A percentile compares a stretch with the other conserved stretches of the same genome.
phyloP scores from a whole-genome alignment of 2,113 vertebrate species.

The Polyodon spathula region DNA sequence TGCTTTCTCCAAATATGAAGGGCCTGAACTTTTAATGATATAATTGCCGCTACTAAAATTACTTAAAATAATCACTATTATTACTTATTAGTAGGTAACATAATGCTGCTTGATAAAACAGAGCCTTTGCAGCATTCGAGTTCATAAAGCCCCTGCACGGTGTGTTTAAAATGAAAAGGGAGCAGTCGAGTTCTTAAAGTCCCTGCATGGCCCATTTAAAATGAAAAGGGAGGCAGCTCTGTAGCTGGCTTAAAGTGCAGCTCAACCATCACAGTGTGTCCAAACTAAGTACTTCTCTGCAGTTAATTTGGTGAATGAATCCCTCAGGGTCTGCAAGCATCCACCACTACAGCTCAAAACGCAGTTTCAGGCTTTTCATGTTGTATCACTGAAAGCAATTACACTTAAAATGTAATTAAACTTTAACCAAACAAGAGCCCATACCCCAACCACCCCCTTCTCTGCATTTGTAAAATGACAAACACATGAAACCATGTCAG shows the following conservation, averaged over 20 bases:
- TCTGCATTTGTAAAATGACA: conserved; percentile 26
- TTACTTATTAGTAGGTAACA: conserved; percentile 70
- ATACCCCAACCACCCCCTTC: too few species aligned
- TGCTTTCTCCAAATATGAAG: too few species aligned
- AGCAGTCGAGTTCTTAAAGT: conserved; percentile 62
- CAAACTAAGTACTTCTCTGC: conserved; percentile 69
- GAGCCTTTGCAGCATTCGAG: conserved; percentile 58
- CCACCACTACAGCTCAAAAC: conserved; percentile 71
- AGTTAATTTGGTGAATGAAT: conserved; percentile 69
- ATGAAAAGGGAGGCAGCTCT: conserved; percentile 55
- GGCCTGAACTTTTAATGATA: too few species aligned
- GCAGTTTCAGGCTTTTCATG: conserved; percentile 55
- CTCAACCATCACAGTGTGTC: conserved; percentile 62
- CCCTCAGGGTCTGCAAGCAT: conserved; percentile 68
- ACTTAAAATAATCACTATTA: conserved; percentile 68
- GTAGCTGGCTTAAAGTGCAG: conserved; percentile 49
- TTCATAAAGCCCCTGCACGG: too few species aligned
- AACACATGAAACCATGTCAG: conserved; percentile 32
- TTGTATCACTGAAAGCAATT: conserved; percentile 63
- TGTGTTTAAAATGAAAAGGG: conserved; percentile 52
- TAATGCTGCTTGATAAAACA: conserved; percentile 67
- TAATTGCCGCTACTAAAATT: too few species aligned
- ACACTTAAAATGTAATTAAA: conserved; percentile 80
- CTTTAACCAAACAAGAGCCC: conserved; percentile 78
- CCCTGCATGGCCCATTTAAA: conserved; percentile 48